Evolutionary conservation across 53 echinoderm and acorn worm species (phyloP).

Genomic region (Zoroaster sp.): DNA sequence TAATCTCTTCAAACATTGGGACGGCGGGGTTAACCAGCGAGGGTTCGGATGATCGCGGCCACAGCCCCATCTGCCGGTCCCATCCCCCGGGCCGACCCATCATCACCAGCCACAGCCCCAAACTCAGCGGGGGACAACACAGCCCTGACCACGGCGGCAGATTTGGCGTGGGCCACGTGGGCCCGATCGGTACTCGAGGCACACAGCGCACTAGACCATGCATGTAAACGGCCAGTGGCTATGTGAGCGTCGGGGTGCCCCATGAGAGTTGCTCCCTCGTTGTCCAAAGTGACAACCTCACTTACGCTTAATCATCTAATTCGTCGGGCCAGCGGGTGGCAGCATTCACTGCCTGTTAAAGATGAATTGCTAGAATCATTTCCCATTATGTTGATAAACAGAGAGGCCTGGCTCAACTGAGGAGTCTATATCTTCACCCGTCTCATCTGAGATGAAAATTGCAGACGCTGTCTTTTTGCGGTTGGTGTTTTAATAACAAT

Average conservation of each 20-base stretch:
- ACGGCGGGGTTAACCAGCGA: background rate
- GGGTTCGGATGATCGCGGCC: background rate
- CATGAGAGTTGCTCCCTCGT: background rate
- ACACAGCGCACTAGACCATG: background rate
- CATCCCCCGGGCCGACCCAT: background rate
- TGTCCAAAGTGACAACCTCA: constrained; percentile 14
- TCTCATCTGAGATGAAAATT: background rate
- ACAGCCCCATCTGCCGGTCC: background rate
- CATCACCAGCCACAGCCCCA: background rate
- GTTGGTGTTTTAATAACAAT: background rate
- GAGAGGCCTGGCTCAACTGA: no score
- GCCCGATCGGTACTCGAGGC: background rate
- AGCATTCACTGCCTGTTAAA: constrained; percentile 12
- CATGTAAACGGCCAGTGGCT: constrained; percentile 31
- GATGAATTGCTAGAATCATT: constrained; percentile 18
- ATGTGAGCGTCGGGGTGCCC: background rate
- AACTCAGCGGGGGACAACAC: background rate
- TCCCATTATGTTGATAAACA: constrained; percentile 20
- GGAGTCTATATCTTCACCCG: background rate
- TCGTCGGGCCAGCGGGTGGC: constrained; percentile 34
- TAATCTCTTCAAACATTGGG: constrained; percentile 24
- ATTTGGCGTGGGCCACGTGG: background rate
- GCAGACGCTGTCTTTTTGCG: background rate
- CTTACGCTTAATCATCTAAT: constrained; percentile 46
- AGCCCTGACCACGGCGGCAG: background rate